Evolutionary conservation across 37 sponge, comb jelly and placozoan genomes (phyloP), one percentile per base, ranked within the genome.

Genomic region (Eunapius fragilis): DNA sequence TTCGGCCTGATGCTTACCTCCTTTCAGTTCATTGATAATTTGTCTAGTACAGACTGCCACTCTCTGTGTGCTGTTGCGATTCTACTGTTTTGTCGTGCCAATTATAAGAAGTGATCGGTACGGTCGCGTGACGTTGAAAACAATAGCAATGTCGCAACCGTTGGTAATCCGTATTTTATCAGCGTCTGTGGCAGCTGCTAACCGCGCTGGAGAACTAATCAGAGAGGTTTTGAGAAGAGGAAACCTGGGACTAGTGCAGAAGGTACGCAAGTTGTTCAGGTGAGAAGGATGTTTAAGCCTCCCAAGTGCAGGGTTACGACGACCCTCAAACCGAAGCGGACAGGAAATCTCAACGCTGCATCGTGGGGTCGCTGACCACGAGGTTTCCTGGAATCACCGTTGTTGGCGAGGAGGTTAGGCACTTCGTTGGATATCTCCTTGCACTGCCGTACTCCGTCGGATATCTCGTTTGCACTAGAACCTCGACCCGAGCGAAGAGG

Each of bases 251-350:
- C 75, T 95, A 0, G 93, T 95, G 37, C 87, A 95, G 27, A 97
- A 97, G 88, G 98, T 93, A 79, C 22, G 87, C 75, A 13, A 2
- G 50, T n/a, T 2, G 2, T 30, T 41, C 5, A 9, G 78, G 25
- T 37, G 25, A 3, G 17, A 45, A 9, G 35, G 31, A 75, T 7
- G 31, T 33, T 33, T 32, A 32, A 25, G 17, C 67, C 33, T 19
- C 17, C 22, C n/a, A n/a, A n/a, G n/a, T 31, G n/a, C 68, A 96
- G 94, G 96, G 94, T 30, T 49, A 68, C 14, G 75, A 95, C 78
- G 98, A 98, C 71, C 98, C 98, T 5, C 98, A 98, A 78, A 98
- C 98, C 13, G 94, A 96, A 80, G 98, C 98, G 36, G 98, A 98
- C 83, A 71, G 96, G 13, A 87, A 81, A 58, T 92, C 98, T 37